These are phyloP conservation scores for Noctilio leporinus DNA, from an alignment of 2,113 vertebrate genomes.

Conservation along the genomic window DNA sequence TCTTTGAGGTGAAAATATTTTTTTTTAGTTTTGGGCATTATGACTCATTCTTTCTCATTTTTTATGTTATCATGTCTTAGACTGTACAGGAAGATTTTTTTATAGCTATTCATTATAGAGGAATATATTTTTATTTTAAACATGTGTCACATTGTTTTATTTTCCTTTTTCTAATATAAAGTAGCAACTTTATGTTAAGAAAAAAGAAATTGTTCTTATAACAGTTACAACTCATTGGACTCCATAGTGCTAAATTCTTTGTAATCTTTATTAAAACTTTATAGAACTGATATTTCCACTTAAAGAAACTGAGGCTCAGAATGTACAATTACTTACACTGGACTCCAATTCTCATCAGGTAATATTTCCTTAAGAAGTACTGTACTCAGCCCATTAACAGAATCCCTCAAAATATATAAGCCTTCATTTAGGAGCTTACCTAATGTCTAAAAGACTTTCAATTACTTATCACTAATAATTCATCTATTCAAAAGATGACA, in stretches of 20 bases:
- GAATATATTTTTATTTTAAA: background rate
- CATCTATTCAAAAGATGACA: constrained; percentile 10
- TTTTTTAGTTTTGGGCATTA: background rate
- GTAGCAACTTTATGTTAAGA: background rate
- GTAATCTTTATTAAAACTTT: background rate
- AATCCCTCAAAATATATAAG: background rate
- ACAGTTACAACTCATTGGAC: background rate
- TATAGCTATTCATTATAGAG: background rate
- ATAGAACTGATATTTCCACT: background rate
- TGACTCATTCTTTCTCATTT: background rate
- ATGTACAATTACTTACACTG: background rate
- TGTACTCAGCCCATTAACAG: background rate
- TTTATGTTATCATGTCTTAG: background rate
- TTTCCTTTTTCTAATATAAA: constrained; percentile 26
- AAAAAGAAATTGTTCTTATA: constrained; percentile 9
- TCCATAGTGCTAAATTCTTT: background rate
- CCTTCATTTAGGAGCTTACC: background rate
- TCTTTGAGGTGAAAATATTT: constrained; percentile 6
- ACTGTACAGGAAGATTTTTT: background rate
- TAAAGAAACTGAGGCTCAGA: background rate
- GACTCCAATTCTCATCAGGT: background rate
- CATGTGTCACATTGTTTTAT: background rate
- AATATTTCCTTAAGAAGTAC: background rate
- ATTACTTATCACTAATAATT: background rate
- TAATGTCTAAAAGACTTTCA: background rate